Conservation (phyloP, 2,888 invertebrate species). For the Mamestra brassicae region DNA sequence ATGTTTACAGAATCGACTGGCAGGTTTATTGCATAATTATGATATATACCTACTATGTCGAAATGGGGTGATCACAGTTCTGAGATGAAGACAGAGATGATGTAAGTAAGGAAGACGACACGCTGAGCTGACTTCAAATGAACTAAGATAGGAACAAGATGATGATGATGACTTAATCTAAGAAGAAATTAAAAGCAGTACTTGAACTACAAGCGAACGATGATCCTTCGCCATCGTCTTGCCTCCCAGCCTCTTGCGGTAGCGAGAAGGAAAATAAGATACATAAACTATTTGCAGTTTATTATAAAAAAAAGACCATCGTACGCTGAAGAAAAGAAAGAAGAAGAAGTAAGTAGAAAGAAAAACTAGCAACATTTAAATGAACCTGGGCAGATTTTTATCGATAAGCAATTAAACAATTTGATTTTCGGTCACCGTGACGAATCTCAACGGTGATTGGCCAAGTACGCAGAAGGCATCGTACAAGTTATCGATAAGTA, state of each 20-base stretch:
- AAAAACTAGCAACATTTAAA: slow-evolving; percentile 22
- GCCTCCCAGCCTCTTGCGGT: slow-evolving; percentile 79
- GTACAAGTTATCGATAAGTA: background rate
- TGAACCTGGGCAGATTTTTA: background rate
- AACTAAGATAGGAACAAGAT: background rate
- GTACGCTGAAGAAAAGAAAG: slow-evolving; percentile 52
- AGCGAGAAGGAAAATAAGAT: slow-evolving; percentile 68
- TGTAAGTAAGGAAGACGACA: background rate
- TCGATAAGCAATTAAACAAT: background rate
- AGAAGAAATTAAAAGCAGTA: slow-evolving; percentile 68
- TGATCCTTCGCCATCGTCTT: slow-evolving; percentile 78
- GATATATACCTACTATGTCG: background rate
- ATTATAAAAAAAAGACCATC: slow-evolving; percentile 61
- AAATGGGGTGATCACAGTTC: background rate
- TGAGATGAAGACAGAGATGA: background rate
- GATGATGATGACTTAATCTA: slow-evolving; percentile 6
- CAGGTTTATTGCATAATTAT: too few species aligned
- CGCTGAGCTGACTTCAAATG: background rate
- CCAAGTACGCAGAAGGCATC: background rate
- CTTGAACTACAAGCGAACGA: slow-evolving; percentile 82
- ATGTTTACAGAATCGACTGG: too few species aligned
- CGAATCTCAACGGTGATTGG: background rate
- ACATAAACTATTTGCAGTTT: slow-evolving; percentile 12
- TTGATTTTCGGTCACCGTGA: background rate
- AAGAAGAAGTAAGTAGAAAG: slow-evolving; percentile 28